Percentiles rank a stretch among this genome's conserved stretches.
phyloP scores from a whole-genome alignment of 2,113 vertebrate genomes.

The Anarrhichthys ocellatus region DNA sequence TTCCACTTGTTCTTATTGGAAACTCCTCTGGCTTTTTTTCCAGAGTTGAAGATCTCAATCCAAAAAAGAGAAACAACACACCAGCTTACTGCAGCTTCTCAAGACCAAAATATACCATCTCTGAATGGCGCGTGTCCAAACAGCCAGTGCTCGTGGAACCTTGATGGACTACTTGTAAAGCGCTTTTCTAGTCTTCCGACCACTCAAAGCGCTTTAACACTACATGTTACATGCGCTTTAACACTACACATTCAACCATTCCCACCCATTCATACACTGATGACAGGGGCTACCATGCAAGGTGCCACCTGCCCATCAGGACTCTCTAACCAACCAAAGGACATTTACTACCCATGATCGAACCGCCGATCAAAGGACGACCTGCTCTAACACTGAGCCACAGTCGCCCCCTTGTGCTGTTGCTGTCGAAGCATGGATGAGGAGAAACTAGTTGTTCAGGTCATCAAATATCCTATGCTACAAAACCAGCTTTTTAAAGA shows the following conservation, averaged over 20 bases:
- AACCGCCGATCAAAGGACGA: background rate
- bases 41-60: constrained; percentile 19
- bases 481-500: background rate
- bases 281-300: background rate
- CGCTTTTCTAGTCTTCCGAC: too few relatives aligned
- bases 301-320: background rate
- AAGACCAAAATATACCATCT: background rate
- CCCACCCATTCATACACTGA: background rate
- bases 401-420: background rate
- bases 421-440: background rate
- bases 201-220: background rate
- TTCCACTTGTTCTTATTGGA: constrained; percentile 13
- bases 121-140: background rate
- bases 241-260: background rate
- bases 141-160: background rate
- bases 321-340: background rate
- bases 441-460: background rate
- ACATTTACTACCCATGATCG: background rate
- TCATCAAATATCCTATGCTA: background rate
- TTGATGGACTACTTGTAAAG: background rate
- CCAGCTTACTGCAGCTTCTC: background rate
- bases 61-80: constrained; percentile 8
- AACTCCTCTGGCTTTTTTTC: constrained; percentile 19
- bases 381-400: background rate
- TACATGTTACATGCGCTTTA: too few relatives aligned